phyloP scores from a whole-genome alignment of 1,140 invertebrate species.

The Phymastichus coffea region DNA sequence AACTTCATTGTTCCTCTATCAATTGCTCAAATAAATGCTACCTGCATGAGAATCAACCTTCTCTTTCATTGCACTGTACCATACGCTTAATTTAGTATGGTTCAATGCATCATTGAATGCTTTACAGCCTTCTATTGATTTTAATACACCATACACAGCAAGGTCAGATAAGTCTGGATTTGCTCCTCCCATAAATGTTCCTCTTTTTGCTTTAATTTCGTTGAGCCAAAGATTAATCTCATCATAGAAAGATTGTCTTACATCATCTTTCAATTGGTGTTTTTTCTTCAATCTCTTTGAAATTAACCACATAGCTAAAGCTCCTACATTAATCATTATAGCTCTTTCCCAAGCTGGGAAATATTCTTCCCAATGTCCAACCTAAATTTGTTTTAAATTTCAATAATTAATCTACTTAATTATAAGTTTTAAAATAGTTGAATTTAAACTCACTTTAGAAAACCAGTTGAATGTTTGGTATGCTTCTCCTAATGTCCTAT shows the following conservation, averaged over 20 bases:
- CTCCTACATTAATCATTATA: conserved; percentile 91
- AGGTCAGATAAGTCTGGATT: conserved; percentile 91
- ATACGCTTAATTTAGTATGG: conserved; percentile 70
- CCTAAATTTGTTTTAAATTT: conserved; percentile 46
- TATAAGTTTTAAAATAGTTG: conserved; percentile 10
- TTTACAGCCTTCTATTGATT: conserved; percentile 91
- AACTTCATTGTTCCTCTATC: conserved; percentile 16
- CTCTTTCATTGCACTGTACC: conserved; percentile 59
- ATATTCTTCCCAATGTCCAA: conserved; percentile 88
- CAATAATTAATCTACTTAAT: conserved; percentile 1
- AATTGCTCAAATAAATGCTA: conserved; percentile 34
- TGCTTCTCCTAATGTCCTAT: conserved; percentile 81
- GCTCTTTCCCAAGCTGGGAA: conserved; percentile 84
- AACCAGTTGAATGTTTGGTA: conserved; percentile 91
- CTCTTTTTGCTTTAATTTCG: conserved; percentile 69
- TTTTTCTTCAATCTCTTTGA: conserved; percentile 85
- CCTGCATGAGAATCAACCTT: conserved; percentile 57
- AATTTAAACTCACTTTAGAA: conserved; percentile 61
- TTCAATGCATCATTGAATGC: conserved; percentile 83
- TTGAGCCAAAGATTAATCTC: conserved; percentile 80
- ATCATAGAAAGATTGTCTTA: conserved; percentile 86
- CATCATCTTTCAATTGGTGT: conserved; percentile 84
- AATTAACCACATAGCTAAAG: conserved; percentile 91
- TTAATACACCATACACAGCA: conserved; percentile 89
- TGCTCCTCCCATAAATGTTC: conserved; percentile 80